These are phyloP conservation scores for Etheostoma spectabile DNA, from an alignment of 2,113 vertebrate genomes.

Conservation along the genomic window DNA sequence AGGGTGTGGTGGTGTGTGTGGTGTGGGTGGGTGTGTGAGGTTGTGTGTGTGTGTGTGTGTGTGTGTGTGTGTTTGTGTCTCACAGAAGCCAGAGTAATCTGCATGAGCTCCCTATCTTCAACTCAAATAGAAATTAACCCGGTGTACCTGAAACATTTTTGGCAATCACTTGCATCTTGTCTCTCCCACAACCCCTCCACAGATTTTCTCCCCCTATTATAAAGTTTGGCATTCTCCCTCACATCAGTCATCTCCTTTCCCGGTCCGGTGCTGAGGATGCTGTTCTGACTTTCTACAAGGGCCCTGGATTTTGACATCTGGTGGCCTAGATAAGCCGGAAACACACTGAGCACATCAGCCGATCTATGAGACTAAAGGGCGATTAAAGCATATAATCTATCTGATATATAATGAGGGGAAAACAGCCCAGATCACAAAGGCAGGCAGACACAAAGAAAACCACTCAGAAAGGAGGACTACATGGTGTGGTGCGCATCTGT, in stretches of 20 bases:
- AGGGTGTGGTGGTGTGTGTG: slow-evolving; percentile 27
- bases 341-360: slow-evolving; percentile 67
- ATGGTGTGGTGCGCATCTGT: slow-evolving; percentile 34
- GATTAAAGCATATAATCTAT: slow-evolving; percentile 75
- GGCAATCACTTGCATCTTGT: slow-evolving; percentile 22
- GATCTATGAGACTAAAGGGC: slow-evolving; percentile 57
- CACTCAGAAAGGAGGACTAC: slow-evolving; percentile 30
- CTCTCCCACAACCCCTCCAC: not conserved
- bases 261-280: slow-evolving; percentile 30
- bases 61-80: slow-evolving; percentile 13
- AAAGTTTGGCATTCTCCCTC: slow-evolving; percentile 38
- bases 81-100: not conserved
- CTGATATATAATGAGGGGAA: slow-evolving; percentile 65
- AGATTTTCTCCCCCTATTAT: slow-evolving; percentile 20
- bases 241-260: slow-evolving; percentile 47
- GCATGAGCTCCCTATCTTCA: slow-evolving; percentile 14
- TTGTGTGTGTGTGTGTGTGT: not conserved
- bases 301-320: slow-evolving; percentile 73
- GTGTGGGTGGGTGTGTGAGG: slow-evolving; percentile 7
- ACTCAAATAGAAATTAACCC: slow-evolving; percentile 55
- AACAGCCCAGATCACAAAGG: slow-evolving; percentile 47
- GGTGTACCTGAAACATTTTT: slow-evolving; percentile 46
- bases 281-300: slow-evolving; percentile 43
- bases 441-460: slow-evolving; percentile 11
- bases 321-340: slow-evolving; percentile 78